A percentile compares a stretch with the other conserved stretches of the same genome.
Evolutionary conservation across 2,797 vertebrate species (phyloP).

Genomic region (Echiichthys vipera): DNA sequence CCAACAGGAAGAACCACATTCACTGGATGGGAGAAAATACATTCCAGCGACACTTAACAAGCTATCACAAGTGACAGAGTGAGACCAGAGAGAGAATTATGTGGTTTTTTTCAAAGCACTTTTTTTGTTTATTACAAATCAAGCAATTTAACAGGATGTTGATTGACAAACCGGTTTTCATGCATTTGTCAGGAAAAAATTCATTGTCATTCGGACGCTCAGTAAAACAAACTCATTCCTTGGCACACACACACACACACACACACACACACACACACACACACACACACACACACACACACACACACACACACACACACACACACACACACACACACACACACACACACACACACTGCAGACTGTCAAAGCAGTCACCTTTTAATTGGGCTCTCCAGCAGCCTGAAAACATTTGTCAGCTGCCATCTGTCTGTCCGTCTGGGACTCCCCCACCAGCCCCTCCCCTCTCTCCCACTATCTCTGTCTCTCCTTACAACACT

Average conservation of each 20-base stretch:
- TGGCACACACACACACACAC: constrained; percentile 36
- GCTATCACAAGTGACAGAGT: constrained; percentile 42
- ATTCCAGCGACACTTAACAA: constrained; percentile 67
- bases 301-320: constrained; percentile 30
- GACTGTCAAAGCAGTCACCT: constrained; percentile 79
- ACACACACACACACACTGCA: constrained; percentile 50
- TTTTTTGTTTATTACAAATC: constrained; percentile 79
- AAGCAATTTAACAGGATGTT: constrained; percentile 54
- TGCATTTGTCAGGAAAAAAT: constrained; percentile 48
- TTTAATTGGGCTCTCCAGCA: constrained; percentile 75
- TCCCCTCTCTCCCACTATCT: constrained; percentile 12
- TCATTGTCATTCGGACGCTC: constrained; percentile 38
- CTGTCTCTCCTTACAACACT: constrained; percentile 68
- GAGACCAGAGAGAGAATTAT: constrained; percentile 38
- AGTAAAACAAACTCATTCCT: constrained; percentile 34
- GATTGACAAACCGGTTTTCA: constrained; percentile 71
- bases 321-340: constrained; percentile 1
- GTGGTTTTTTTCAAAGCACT: constrained; percentile 59
- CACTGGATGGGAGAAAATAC: constrained; percentile 72
- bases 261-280: constrained; percentile 46
- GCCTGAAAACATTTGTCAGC: constrained; percentile 85
- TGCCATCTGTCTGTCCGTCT: constrained; percentile 85
- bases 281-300: constrained; percentile 43
- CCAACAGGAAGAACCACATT: constrained; percentile 79
- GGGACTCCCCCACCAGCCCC: constrained; percentile 50